Base-by-base conservation (phyloP, 2,888 invertebrate genomes). In the Eucriotettix oculatus region DNA sequence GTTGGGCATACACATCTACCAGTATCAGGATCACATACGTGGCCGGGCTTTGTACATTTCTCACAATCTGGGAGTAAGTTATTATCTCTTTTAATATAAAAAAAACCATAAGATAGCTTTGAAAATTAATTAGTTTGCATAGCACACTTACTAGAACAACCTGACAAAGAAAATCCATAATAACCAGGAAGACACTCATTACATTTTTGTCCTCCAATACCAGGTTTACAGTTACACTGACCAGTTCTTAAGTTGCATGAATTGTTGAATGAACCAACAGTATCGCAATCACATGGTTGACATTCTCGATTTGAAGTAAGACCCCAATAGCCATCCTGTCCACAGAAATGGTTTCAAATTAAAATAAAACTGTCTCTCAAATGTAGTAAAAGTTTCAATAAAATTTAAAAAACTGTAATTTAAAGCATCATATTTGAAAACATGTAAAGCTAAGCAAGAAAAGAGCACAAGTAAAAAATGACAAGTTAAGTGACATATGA, bases 1-100 rank as follows among this genome's bases (percentile, higher is more conserved):
- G 83, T 83, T 9, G 97, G 96, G 69, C 97, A 98, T 62, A 91
- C 85, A 74, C 99, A 99, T 61, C 90, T 84, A 0, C 98, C 98
- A 58, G 86, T 90, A 65, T 83, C 79, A 0, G 87, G 83, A 68
- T 97, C 91, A 71, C 98, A 99, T 59, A 93, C 83, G 71, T 93
- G 91, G 10, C 92, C 94, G 41, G 86, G 83, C 59, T 82, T 79
- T 60, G 84, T 79, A 70, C 93, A 93, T 0, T 78, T 74, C 14
- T 90, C 88, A 69, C 93, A 93, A 52, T 78, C 88, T 88, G 73
- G 48, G 48, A 14, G n/a, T 2, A 14, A 48, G n/a, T 48, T 14
- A 48, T 48, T 48, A 48, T n/a, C 9, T 48, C 48, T 14, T 48
- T 48, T 12, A 48, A 48, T 48, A 14, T n/a, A 48, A 48, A 12